phyloP scores from a whole-genome alignment of 2,113 vertebrate genomes.

The Mustelus asterias region DNA sequence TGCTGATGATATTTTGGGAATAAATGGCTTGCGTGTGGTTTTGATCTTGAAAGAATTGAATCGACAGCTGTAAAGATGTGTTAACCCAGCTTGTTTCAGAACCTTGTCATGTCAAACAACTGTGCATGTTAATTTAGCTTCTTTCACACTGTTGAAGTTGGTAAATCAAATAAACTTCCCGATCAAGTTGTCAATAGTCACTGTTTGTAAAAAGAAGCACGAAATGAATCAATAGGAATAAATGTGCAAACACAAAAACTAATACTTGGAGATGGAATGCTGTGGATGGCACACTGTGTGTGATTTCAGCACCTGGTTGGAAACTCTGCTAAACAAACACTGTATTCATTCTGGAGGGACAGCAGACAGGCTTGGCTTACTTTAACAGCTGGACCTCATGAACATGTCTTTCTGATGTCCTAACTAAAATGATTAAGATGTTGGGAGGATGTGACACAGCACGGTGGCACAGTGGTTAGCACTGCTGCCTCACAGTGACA shows the following conservation, averaged over 20 bases:
- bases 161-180: neutral
- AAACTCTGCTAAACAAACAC: no score
- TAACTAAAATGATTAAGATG: neutral
- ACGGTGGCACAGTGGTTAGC: no score
- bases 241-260: neutral
- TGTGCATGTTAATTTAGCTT: neutral
- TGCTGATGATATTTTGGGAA: constrained; percentile 7
- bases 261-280: neutral
- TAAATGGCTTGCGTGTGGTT: neutral
- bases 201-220: neutral
- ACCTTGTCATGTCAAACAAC: neutral
- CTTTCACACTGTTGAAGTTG: neutral
- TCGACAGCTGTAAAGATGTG: neutral
- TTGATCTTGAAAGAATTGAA: constrained; percentile 16
- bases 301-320: no score
- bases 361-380: neutral
- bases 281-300: neutral
- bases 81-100: neutral
- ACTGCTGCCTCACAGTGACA: no score
- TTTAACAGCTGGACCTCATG: neutral
- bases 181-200: neutral
- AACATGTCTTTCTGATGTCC: neutral
- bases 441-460: no score
- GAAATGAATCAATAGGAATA: neutral
- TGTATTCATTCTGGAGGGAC: neutral